Conservation (phyloP, 2,797 vertebrate genomes). For the Characodon lateralis region DNA sequence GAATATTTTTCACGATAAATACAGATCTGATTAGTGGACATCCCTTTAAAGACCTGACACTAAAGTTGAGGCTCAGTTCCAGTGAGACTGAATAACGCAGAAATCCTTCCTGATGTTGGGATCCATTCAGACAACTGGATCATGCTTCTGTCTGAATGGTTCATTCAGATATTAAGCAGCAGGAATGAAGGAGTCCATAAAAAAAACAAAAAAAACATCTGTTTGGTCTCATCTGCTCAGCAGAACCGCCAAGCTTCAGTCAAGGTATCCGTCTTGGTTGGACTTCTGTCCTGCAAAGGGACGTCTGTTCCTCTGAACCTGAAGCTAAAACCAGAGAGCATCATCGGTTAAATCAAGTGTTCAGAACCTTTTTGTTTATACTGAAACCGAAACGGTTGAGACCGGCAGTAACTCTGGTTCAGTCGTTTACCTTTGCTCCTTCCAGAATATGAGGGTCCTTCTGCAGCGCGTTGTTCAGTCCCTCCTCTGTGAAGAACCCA, state of each 20-base stretch:
- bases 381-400: not conserved
- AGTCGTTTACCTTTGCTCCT: constrained; percentile 84
- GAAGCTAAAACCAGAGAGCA: constrained; percentile 76
- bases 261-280: constrained; percentile 56
- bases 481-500: constrained; percentile 79
- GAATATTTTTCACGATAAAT: not conserved
- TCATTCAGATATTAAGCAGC: not conserved
- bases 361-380: not conserved
- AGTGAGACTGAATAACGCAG: not conserved
- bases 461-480: constrained; percentile 84
- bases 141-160: not conserved
- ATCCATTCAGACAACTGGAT: not conserved
- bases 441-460: constrained; percentile 88
- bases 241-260: constrained; percentile 48
- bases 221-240: not conserved
- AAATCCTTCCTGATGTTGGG: not conserved
- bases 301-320: constrained; percentile 77
- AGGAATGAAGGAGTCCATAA: not conserved
- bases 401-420: not conserved
- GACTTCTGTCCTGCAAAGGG: constrained; percentile 30
- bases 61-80: not conserved
- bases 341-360: not conserved
- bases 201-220: not conserved
- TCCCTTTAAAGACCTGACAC: not conserved
- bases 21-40: not conserved